Evolutionary conservation across 2,888 invertebrate genomes (phyloP), one percentile per base, ranked within the genome.

Genomic region (Aporophyla nigra): DNA sequence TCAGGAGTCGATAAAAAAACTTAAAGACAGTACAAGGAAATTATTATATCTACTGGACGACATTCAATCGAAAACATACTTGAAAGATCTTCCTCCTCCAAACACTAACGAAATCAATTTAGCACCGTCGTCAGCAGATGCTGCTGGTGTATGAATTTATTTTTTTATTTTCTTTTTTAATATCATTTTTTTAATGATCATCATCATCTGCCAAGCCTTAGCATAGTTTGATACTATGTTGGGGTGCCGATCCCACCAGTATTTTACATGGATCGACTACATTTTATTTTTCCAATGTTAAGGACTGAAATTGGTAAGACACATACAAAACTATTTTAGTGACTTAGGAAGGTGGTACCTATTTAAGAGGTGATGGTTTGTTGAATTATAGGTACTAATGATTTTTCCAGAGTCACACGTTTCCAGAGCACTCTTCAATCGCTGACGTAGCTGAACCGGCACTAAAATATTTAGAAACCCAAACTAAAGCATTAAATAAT

Each of bases 21-120:
- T 96, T 46, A 94, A 95, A 83, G 92, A 94, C 33, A 95, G 96
- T 79, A 96, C 96, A 3, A 94, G 90, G 83, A 93, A 93, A 81
- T 85, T 96, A 9, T 82, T 96, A 56, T 80, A 84, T 79, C 82
- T 96, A 66, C 80, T 96, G 46, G 94, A 96, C 78, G 92, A 94
- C 71, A 92, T 96, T 84, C 93, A 95, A 76, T 82, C 87, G 1
- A 95, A 94, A 87, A 93, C 92, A 21, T 88, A 86, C 77, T 78
- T 90, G 27, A 92, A 86, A 74, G 81, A 83, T 43, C 24, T 74
- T 9, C 72, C 82, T 51, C 56, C 58, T n/a, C 77, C 78, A 43
- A 87, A 83, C 6, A 54, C 77, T 2, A 78, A 76, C 12, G 86
- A 86, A 67, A 61, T 90, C 24, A 79, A 85, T 69, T 70, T 88